These are phyloP conservation scores for Ophioninae sp. DNA, from an alignment of 2,888 invertebrate genomes.

Conservation along the genomic window DNA sequence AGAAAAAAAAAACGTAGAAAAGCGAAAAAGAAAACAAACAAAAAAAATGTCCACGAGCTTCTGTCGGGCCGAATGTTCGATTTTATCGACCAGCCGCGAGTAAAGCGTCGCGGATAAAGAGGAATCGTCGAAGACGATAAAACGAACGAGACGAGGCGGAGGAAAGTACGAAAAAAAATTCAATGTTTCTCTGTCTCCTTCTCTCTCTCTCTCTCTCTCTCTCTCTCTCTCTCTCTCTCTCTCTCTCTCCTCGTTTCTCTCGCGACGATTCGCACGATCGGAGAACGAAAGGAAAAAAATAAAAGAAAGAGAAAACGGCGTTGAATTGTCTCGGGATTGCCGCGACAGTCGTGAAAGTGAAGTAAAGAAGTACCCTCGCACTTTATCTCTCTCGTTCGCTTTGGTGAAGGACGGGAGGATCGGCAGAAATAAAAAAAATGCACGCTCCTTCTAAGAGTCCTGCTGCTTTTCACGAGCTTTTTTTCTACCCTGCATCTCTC, in stretches of 20 bases:
- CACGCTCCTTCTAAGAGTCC: conserved; percentile 9
- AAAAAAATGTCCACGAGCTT: background rate
- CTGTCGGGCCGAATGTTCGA: conserved; percentile 37
- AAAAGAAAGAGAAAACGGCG: conserved; percentile 9
- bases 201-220: background rate
- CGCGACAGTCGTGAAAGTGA: conserved; percentile 22
- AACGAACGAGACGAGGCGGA: conserved; percentile 12
- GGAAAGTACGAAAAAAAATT: conserved; percentile 11
- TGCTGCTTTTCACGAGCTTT: conserved; percentile 10
- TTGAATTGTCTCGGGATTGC: conserved; percentile 40
- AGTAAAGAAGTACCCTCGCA: conserved; percentile 29
- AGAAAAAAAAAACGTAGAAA: background rate
- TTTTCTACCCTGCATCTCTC: background rate
- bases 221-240: background rate
- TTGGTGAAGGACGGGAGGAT: conserved; percentile 10
- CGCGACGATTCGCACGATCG: conserved; percentile 16
- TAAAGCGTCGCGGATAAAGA: conserved; percentile 16
- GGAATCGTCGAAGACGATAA: conserved; percentile 24
- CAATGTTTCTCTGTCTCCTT: conserved; percentile 19
- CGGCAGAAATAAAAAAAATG: conserved; percentile 20
- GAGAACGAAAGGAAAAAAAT: background rate
- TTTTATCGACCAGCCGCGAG: conserved; percentile 35
- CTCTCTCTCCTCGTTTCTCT: background rate
- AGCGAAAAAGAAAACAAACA: background rate
- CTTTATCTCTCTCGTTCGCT: conserved; percentile 13